phyloP scores from a whole-genome alignment of 2,113 vertebrate genomes.

The Epinephelus lanceolatus region DNA sequence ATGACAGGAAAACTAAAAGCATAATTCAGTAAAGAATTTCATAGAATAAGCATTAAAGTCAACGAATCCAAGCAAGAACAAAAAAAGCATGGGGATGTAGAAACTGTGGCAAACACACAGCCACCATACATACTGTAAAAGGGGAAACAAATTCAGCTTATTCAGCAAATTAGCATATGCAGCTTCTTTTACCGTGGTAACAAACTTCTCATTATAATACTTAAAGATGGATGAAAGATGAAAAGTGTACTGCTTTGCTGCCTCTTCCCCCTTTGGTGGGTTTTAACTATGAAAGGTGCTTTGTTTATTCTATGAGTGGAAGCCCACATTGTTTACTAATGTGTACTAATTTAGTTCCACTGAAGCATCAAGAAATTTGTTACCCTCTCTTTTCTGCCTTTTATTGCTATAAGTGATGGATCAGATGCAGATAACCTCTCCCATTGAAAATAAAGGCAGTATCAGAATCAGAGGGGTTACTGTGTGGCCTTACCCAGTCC shows the following conservation, averaged over 20 bases:
- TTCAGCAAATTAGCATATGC: slow-evolving; percentile 7
- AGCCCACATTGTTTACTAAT: not conserved
- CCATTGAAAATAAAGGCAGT: not conserved
- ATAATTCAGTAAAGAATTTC: not conserved
- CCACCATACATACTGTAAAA: slow-evolving; percentile 7
- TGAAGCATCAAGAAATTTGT: no score
- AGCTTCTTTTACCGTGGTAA: not conserved
- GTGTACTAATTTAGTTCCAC: not conserved
- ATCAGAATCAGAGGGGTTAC: not conserved
- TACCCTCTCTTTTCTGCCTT: not conserved
- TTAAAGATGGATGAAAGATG: not conserved
- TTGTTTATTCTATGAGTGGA: not conserved
- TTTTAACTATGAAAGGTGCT: not conserved
- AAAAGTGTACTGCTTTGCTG: not conserved
- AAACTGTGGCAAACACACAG: slow-evolving; percentile 1
- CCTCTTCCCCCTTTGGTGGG: not conserved
- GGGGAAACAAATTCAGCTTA: slow-evolving; percentile 30
- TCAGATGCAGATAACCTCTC: not conserved
- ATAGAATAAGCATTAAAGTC: not conserved
- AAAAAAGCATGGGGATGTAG: slow-evolving; percentile 27
- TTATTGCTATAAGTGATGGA: not conserved
- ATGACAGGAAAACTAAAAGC: not conserved
- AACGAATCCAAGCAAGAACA: not conserved
- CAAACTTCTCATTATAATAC: not conserved
- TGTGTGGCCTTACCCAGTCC: slow-evolving; percentile 68